Percentiles rank a stretch among this genome's conserved stretches.
Evolutionary conservation across 2,113 vertebrate genomes (phyloP).

Genomic region (zebrafish (Danio rerio)): GRCz12tu NC_133183.1:25144001-25144500

Average conservation of each 20-base stretch:
- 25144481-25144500: conserved; percentile 26
- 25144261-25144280: conserved; percentile 31
- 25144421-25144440: background rate
- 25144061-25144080: conserved; percentile 26
- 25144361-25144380: conserved; percentile 73
- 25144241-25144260: conserved; percentile 52
- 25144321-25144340: conserved; percentile 74
- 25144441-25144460: conserved; percentile 6
- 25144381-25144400: conserved; percentile 79
- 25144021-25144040: conserved; percentile 36
- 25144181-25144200: conserved; percentile 14
- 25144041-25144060: conserved; percentile 58
- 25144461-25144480: conserved; percentile 9
- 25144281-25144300: conserved; percentile 56
- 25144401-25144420: conserved; percentile 43
- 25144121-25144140: background rate
- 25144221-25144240: conserved; percentile 66
- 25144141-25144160: conserved; percentile 21
- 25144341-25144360: conserved; percentile 68
- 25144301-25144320: conserved; percentile 69
- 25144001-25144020: conserved; percentile 75
- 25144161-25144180: conserved; percentile 30
- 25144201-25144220: conserved; percentile 34
- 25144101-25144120: background rate
- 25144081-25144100: background rate